A percentile compares a stretch with the other conserved stretches of the same genome.
Evolutionary conservation across 2,888 invertebrate genomes (phyloP).

Genomic region (Thymelicus sylvestris): DNA sequence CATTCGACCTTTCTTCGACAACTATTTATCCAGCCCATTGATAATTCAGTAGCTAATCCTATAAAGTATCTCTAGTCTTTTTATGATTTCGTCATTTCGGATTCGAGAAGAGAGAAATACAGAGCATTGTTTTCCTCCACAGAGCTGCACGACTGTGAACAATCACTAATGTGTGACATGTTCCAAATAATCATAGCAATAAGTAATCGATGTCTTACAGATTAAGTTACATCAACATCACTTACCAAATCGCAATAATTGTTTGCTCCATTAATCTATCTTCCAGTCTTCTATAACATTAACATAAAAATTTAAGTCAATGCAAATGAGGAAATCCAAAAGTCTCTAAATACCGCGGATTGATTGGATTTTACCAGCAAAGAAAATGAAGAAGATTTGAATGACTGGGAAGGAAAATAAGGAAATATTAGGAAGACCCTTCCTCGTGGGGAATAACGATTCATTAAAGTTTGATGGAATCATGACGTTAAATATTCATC

Average conservation of each 20-base stretch:
- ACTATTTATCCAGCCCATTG: too few species aligned
- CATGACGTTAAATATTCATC: constrained; percentile 1
- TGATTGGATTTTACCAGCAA: constrained; percentile 10
- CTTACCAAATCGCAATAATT: not conserved
- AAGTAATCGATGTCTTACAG: too few species aligned
- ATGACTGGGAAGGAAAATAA: constrained; percentile 2
- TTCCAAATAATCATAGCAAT: too few species aligned
- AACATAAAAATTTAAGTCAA: not conserved
- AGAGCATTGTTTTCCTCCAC: too few species aligned
- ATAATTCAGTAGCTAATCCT: too few species aligned
- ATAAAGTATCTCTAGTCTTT: too few species aligned
- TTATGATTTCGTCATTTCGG: too few species aligned
- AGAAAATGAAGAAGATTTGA: constrained; percentile 12
- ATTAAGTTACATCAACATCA: not conserved
- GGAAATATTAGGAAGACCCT: constrained; percentile 1
- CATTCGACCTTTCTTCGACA: too few species aligned
- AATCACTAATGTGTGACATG: too few species aligned
- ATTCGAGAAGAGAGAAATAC: too few species aligned
- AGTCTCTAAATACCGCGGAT: constrained; percentile 7
- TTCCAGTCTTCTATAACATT: not conserved
- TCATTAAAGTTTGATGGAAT: not conserved
- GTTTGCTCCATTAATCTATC: not conserved
- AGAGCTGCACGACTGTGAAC: too few species aligned
- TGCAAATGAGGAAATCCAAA: not conserved
- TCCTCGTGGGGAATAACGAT: not conserved